These are phyloP conservation scores for Ictalurus punctatus DNA, from an alignment of 2,113 vertebrate species.

Conservation along the genomic window DNA sequence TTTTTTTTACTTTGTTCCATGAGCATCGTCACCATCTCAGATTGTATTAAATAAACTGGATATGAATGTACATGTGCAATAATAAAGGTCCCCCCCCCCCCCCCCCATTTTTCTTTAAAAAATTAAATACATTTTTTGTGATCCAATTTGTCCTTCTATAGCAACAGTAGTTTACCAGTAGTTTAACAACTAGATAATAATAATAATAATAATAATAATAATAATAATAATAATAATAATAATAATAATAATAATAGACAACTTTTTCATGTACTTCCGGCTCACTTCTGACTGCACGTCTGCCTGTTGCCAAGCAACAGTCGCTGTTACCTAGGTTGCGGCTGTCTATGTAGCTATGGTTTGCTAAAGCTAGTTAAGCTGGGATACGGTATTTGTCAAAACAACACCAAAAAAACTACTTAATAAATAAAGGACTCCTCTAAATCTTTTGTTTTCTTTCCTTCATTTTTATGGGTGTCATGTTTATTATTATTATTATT, in stretches of 20 bases:
- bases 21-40: no score
- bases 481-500: background rate
- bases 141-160: no score
- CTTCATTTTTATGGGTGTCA: background rate
- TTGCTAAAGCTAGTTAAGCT: background rate
- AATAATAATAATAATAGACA: background rate
- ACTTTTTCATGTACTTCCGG: background rate
- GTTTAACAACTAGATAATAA: no score
- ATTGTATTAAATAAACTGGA: no score
- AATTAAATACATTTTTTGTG: no score
- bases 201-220: no score
- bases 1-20: no score
- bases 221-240: background rate
- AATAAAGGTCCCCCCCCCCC: no score
- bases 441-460: background rate
- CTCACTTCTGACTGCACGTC: background rate
- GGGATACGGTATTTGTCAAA: background rate
- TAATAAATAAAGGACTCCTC: background rate
- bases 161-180: no score
- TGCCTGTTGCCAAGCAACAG: conserved; percentile 1
- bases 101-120: no score
- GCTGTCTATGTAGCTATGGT: background rate
- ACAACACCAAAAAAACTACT: background rate
- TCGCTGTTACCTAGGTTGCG: background rate
- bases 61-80: no score